Evolutionary conservation across 2,888 invertebrate genomes (phyloP), one percentile per base, ranked within the genome.

Genomic region (Parnassius apollo): DNA sequence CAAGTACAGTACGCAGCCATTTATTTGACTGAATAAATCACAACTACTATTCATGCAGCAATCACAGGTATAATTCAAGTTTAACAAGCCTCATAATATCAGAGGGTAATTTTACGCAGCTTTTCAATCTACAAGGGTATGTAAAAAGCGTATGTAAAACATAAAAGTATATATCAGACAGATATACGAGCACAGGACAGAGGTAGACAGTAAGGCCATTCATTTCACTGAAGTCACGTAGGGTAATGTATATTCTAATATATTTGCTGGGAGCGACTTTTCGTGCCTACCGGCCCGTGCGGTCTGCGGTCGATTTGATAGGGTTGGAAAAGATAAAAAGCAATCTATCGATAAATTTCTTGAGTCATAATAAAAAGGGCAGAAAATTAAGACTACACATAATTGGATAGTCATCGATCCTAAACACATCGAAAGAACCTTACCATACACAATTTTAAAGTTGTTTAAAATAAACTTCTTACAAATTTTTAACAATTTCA

Each of bases 231-330:
- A 77, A 90, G 89, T 86, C 91, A 85, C 88, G 87, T 86, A 86
- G 86, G 84, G 88, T 91, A 91, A 91, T 91, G 89, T 90, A 91
- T 91, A 91, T 91, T 91, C 91, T 91, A 91, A 91, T 91, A 91
- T 91, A 91, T 91, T 91, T 91, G 88, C 86, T 76, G 80, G 84
- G 84, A 87, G 82, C 82, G 90, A 91, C 91, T 91, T 91, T 90
- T 90, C 90, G 89, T 91, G 90, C 78, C 80, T 82, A 90, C 78
- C 90, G 88, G 89, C 75, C 91, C 91, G 87, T 89, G 84, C 81
- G 86, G 86, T 82, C 85, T 88, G 90, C 87, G 90, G 90, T 83
- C 82, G 69, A 68, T 63, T 68, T 62, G 56, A 11, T 82, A 82
- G 81, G 66, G 81, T 69, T 70, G 84, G 57, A 64, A 54, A 70